phyloP scores from a whole-genome alignment of 2,113 vertebrate species.

The Nematolebias whitei region DNA sequence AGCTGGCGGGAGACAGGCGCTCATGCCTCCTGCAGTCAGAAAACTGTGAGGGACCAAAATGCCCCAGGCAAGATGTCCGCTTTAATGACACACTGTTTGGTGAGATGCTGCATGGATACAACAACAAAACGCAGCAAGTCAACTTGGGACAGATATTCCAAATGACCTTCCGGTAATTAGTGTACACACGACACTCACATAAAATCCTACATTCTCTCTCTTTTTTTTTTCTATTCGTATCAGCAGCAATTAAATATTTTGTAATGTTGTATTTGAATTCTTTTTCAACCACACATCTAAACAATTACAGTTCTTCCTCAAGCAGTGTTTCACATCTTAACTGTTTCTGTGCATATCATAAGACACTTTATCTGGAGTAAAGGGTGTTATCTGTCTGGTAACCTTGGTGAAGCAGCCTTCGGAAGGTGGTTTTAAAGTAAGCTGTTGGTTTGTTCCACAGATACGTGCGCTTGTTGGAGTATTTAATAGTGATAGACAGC shows the following conservation, averaged over 20 bases:
- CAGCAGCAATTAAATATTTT: too few species aligned
- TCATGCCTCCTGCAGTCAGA: constrained; percentile 93
- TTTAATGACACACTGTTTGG: constrained; percentile 96
- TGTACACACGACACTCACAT: constrained; percentile 27
- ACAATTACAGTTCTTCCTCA: constrained; percentile 11
- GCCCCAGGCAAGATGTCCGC: constrained; percentile 85
- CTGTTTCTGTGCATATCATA: constrained; percentile 25
- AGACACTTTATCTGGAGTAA: constrained; percentile 31
- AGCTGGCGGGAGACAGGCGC: constrained; percentile 91
- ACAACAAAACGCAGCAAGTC: constrained; percentile 93
- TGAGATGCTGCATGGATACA: constrained; percentile 96
- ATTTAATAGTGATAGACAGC: constrained; percentile 4
- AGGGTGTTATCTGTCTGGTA: constrained; percentile 30
- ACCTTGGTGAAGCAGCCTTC: constrained; percentile 33
- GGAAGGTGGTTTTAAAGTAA: constrained; percentile 35
- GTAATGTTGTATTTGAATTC: constrained; percentile 21
- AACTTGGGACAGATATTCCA: constrained; percentile 97
- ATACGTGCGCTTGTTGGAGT: constrained; percentile 21
- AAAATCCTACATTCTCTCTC: background rate
- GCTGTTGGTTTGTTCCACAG: constrained; percentile 34
- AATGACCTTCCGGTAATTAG: constrained; percentile 94
- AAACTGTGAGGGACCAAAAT: constrained; percentile 92
- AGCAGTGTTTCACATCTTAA: constrained; percentile 29
- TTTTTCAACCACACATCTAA: constrained; percentile 11
- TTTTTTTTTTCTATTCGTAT: background rate